Evolutionary conservation across 1,140 invertebrate genomes (phyloP), one percentile per base, ranked within the genome.

Genomic region (Cydia amplana): DNA sequence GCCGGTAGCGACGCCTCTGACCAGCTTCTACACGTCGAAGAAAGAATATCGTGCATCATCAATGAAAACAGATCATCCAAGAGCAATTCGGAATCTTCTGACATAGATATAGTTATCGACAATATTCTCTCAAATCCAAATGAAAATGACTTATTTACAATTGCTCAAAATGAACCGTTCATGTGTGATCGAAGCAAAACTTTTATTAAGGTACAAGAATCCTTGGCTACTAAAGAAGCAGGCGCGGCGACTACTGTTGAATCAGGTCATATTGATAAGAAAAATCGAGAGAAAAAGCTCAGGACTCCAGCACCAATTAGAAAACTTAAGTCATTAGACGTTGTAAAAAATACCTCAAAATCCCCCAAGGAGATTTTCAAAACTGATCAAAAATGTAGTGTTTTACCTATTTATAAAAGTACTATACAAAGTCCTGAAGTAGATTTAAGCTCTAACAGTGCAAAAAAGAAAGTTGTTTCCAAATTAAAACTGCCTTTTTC

Each of bases 401-500:
- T 93, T 36, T 78, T 91, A 43, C 91, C 91, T 65, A 78, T 93
- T 74, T 91, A 88, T 74, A 91, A 83, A 85, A 87, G 85, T 78
- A 87, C 87, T 32, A 64, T 93, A 74, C 79, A 87, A 51, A 81
- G 80, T 7, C 73, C 75, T 23, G 77, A 77, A 72, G 75, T 87
- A 79, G 85, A 87, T 77, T 80, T 88, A 77, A 87, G 77, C 80
- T 65, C 75, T 28, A 87, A 73, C 72, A 83, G 60, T 74, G 83
- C 79, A 75, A 91, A 87, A 80, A 92, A 90, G 83, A 91, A 84
- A 79, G 80, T 76, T 18, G 82, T 81, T 14, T 88, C 88, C 0
- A 93, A 92, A 85, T 83, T 93, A 80, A 91, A 87, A 79, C 77
- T 93, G 73, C 89, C 89, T 2, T 93, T 93, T 85, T 87, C 91